Conservation (phyloP, 2,113 vertebrate species). For the Clinocottus analis region DNA sequence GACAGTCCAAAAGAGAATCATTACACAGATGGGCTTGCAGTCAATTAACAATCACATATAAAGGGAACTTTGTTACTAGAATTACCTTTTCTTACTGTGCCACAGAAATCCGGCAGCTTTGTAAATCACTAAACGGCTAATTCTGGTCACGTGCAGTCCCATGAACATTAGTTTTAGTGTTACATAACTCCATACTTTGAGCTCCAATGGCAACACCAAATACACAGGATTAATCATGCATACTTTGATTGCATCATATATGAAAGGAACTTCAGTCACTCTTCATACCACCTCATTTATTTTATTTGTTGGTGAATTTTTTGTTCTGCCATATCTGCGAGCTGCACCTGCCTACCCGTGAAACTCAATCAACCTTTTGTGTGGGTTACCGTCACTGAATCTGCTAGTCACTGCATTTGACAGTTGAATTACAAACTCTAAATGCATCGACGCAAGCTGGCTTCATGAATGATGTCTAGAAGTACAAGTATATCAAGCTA, state of each 20-base stretch:
- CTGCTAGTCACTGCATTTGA: background rate
- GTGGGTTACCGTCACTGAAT: background rate
- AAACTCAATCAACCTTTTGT: background rate
- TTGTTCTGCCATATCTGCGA: background rate
- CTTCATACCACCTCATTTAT: background rate
- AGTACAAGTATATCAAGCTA: too few species aligned
- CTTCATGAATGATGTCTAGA: conserved; percentile 12
- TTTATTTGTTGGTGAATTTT: background rate
- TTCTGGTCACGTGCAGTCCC: background rate
- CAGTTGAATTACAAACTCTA: background rate
- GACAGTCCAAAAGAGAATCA: too few species aligned
- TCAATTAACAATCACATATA: too few species aligned
- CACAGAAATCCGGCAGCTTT: conserved; percentile 11
- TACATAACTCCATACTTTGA: background rate
- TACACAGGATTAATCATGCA: too few species aligned
- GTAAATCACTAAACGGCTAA: conserved; percentile 21
- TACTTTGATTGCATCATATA: background rate
- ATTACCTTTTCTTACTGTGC: conserved; percentile 15
- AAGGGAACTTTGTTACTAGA: conserved; percentile 5
- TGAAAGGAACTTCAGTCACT: background rate
- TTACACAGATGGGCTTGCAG: too few species aligned
- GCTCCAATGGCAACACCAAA: background rate
- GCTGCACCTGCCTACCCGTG: background rate
- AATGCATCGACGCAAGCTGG: background rate
- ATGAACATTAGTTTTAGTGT: background rate